Evolutionary conservation across 2,113 vertebrate species (phyloP), one percentile per base, ranked within the genome.

Genomic region (Butorides virescens): DNA sequence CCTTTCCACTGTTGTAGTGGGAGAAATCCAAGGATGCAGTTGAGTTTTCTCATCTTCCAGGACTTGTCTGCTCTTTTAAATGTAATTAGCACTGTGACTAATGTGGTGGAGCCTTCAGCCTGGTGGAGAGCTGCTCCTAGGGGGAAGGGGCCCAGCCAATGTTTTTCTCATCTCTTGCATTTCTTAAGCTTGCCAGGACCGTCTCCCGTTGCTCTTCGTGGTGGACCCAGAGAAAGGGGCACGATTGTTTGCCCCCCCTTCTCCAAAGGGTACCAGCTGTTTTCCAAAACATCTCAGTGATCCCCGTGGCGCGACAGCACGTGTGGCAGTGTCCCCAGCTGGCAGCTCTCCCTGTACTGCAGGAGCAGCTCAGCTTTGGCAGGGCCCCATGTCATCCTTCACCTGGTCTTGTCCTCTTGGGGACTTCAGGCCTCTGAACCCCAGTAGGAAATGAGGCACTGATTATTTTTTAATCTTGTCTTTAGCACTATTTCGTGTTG

Each of bases 161-260:
- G 19, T n/a, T 5, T 63, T 73, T 58, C 65, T 92, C 46, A 44
- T 42, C 29, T 49, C 46, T 25, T 53, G 17, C 16, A 7, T 75
- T 53, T 53, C 65, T 67, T 36, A 37, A 42, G 77, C 59, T 56
- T 71, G 36, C 25, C 58, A 34, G 71, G 20, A 17, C 39, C 39
- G 13, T 30, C 20, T 81, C n/a, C 79, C 8, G 0, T 21, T n/a
- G 23, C 36, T 27, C 15, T 36, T 63, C 0, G 0, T 21, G 55
- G 22, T 63, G 62, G 55, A 65, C 29, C 29, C 29, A 22, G 42
- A 68, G 44, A 50, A 66, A 13, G 58, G 52, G 34, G 19, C 17
- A 6, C 0, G 1, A 13, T 23, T 63, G 30, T 39, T 67, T 56
- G 36, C 47, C 34, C 8, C 30, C 32, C 46, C 66, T 63, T 78